Base-by-base conservation (phyloP, 1,140 invertebrate species). In the Drosophila setifemur region DNA sequence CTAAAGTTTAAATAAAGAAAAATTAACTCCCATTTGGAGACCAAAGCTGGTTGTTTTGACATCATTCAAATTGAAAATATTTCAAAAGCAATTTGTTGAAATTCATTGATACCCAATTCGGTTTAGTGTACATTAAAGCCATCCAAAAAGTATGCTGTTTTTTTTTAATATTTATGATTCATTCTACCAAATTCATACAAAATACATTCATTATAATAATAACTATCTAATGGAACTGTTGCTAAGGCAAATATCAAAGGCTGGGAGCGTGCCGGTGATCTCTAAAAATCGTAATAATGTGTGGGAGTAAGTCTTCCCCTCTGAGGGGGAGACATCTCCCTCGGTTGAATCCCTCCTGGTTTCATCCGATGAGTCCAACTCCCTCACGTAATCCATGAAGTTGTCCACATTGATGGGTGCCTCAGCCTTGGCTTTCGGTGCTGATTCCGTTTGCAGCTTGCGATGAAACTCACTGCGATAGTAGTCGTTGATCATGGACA, bases 401-500 rank as follows among this genome's bases (percentile, higher is more conserved):
- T 88, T 82, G n/a, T 88, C 81, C 40, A 83, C 70, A 58, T 69
- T 74, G 1, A 86, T 35, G 31, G 77, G 67, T 1, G 45, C 29
- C 35, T 83, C 58, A 3, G 42, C 52, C 3, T 60, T 60, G 3
- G 28, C 8, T 6, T 67, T 58, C 2, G 55, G 14, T 8, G 21
- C 4, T 16, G 42, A 21, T 21, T 53, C 67, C 1, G 19, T 35
- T 54, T 75, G 64, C 3, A 89, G 31, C 47, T 89, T 88, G 5
- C 88, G 73, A 42, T 87, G 69, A 53, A 90, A 90, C 54, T 90
- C 89, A 8, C 61, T 72, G 29, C 89, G 85, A 66, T 90, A 90
- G 45, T 90, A 90, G 49, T 90, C 89, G 45, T 90, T 90, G 31
- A 90, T 90, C 69, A 90, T 73, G n/a, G 70, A 77, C 66, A 90